Evolutionary conservation across 1,140 invertebrate species (phyloP), one percentile per base, ranked within the genome.

Genomic region (Drosophila burlai): DNA sequence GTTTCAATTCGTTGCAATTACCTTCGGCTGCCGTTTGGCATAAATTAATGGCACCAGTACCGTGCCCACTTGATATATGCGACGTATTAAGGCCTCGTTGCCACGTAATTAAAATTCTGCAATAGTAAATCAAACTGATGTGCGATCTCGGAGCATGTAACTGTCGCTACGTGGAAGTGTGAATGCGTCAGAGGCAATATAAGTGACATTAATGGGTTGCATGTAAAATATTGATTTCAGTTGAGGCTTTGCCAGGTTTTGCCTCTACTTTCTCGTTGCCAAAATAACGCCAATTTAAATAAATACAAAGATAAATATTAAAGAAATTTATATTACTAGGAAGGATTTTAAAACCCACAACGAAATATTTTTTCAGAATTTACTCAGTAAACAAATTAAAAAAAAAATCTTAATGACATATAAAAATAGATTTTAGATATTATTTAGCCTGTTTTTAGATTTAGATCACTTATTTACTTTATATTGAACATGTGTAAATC

Each of bases 1-100:
- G 55, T 77, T 72, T 82, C 86, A 90, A 91, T 85, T 90, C 74
- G 46, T 52, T 68, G 79, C 81, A 85, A 90, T 90, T 90, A 90
- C 82, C 84, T 90, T 52, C 47, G 65, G 24, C 65, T 76, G 75
- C 76, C 79, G 76, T 75, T 85, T 91, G 79, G 82, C 76, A 90
- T 85, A 82, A 82, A 90, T 90, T 90, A 90, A 90, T 85, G 90
- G 73, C 86, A 85, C 47, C 46, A 8, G 65, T 67, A 62, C 58
- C 31, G 71, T 57, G 21, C 45, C 31, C 62, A 57, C 62, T 66
- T 89, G 85, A 90, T 82, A 69, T 90, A 90, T 90, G 85, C 61
- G 74, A 69, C 69, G 45, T 66, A 85, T 72, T 81, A 82, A 65
- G 57, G 57, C 24, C 72, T 76, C 71, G 76, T 90, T 85, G 75